Conservation (phyloP, 2,113 vertebrate species). For the Scortum barcoo region DNA sequence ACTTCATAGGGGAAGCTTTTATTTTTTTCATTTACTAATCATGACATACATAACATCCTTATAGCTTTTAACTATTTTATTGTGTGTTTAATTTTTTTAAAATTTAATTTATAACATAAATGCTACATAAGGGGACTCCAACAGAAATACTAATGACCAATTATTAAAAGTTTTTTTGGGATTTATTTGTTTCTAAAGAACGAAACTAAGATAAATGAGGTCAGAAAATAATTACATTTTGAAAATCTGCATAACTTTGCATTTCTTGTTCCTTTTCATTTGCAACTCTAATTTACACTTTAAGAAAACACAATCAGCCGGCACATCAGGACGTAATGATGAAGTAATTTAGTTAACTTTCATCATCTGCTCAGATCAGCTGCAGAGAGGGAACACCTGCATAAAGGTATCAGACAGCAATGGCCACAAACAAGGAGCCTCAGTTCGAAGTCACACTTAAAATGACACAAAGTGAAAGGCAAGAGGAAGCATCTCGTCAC, state of each 20-base stretch:
- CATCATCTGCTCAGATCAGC: neutral
- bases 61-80: neutral
- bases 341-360: neutral
- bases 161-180: neutral
- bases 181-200: neutral
- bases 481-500: neutral
- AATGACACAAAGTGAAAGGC: conserved; percentile 17
- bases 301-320: neutral
- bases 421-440: conserved; percentile 48
- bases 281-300: neutral
- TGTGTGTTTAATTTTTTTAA: no score
- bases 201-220: neutral
- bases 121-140: no score
- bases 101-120: no score
- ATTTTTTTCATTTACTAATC: no score
- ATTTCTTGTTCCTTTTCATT: neutral
- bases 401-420: conserved; percentile 32
- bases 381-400: conserved; percentile 42
- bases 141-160: no score
- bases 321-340: neutral
- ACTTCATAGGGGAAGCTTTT: no score
- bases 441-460: conserved; percentile 59
- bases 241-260: neutral
- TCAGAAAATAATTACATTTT: neutral
- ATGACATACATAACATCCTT: no score